phyloP scores from a whole-genome alignment of 53 echinoderm and acorn worm species.

The Glandiceps talaboti region DNA sequence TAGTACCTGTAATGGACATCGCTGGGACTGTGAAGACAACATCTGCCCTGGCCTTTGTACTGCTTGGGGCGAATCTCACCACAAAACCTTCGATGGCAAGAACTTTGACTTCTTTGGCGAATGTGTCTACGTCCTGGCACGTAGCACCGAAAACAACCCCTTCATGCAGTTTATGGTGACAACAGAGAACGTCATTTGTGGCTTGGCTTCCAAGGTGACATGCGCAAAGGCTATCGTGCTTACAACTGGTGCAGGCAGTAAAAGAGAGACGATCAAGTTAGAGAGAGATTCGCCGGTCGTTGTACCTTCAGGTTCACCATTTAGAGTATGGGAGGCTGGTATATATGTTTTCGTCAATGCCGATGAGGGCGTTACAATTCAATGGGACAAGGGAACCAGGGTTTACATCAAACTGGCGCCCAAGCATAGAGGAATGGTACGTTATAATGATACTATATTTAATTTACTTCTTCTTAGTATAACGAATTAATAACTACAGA shows the following conservation, averaged over 20 bases:
- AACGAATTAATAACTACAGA: no score
- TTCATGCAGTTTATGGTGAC: slow-evolving; percentile 46
- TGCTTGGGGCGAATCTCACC: slow-evolving; percentile 48
- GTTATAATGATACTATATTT: no score
- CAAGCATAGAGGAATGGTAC: background rate
- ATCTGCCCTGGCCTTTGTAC: slow-evolving; percentile 13
- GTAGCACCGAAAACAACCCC: slow-evolving; percentile 29
- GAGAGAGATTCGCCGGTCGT: background rate
- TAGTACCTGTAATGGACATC: slow-evolving; percentile 13
- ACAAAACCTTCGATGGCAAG: slow-evolving; percentile 71
- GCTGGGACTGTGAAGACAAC: slow-evolving; percentile 25
- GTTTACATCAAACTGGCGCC: background rate
- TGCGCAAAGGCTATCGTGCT: slow-evolving; percentile 77
- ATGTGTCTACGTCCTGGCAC: slow-evolving; percentile 78
- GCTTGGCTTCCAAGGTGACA: slow-evolving; percentile 50
- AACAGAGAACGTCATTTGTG: slow-evolving; percentile 59
- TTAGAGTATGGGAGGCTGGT: background rate
- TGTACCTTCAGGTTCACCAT: background rate
- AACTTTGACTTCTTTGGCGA: slow-evolving; percentile 75
- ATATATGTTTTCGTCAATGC: background rate
- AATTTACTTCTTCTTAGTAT: no score
- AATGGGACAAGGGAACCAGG: background rate
- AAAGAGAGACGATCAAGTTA: background rate
- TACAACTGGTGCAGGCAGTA: slow-evolving; percentile 10
- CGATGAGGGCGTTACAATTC: background rate